Evolutionary conservation across 2,888 invertebrate genomes (phyloP), one percentile per base, ranked within the genome.

Genomic region (Chrysolina oricalcia): DNA sequence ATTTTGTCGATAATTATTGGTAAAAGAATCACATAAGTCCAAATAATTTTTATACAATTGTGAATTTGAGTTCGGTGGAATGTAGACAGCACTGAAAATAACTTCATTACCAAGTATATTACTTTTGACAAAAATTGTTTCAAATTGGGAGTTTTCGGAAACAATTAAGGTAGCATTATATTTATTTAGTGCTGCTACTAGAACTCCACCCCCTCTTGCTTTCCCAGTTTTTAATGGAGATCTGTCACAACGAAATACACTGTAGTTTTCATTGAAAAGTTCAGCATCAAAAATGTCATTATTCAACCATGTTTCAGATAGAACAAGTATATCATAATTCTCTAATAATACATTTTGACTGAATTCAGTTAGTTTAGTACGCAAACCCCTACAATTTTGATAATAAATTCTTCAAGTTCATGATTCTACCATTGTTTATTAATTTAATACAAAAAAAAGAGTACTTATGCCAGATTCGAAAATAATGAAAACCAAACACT

Each of bases 251-350:
- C n/a, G n/a, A n/a, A n/a, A n/a, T n/a, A n/a, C n/a, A n/a, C n/a
- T n/a, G 53, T 50, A 17, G n/a, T 50, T 19, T 50, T n/a, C 53
- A 50, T 50, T 50, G 53, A 15, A 50, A 50, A 50, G 53, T 50
- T 50, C 53, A 15, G 53, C 53, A 13, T 9, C 53, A 50, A 50
- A 50, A 50, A 50, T 50, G 6, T 50, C 53, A 50, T 6, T 19
- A 50, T 50, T 50, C 53, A 50, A 19, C 53, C 53, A 50, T 19
- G 53, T 50, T 50, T 50, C 53, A 50, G 53, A 50, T 50, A 50
- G 40, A 9, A 40, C 40, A 40, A 40, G 40, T 40, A 19, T 59
- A 50, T 50, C 53, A 50, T 50, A 50, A 50, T 50, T 50, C 6
- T 50, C 53, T 50, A 50, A 19, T 50, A 50, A 50, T 50, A 50